phyloP scores from a whole-genome alignment of 92 coral and sea anemone genomes.

The Galaxea fascicularis region DNA sequence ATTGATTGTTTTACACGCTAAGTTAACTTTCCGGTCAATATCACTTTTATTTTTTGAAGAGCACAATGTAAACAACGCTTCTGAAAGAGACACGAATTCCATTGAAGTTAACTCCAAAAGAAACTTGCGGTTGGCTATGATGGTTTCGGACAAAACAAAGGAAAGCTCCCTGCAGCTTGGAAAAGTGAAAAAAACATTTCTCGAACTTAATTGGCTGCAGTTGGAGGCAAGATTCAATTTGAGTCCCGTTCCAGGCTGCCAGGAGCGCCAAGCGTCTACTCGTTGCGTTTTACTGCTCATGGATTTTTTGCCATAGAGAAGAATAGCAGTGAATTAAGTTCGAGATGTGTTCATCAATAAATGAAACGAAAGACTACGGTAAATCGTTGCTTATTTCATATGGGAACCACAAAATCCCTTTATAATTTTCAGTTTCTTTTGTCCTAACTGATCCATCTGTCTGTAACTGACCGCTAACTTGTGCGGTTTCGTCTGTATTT shows the following conservation, averaged over 20 bases:
- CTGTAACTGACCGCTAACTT: background rate
- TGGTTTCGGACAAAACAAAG: background rate
- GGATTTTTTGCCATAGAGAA: background rate
- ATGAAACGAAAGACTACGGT: background rate
- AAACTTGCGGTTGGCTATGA: background rate
- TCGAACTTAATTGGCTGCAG: background rate
- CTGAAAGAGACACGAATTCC: slow-evolving; percentile 19
- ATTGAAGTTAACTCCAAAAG: slow-evolving; percentile 46
- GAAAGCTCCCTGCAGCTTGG: background rate
- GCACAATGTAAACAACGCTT: slow-evolving; percentile 17
- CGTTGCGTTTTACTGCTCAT: background rate
- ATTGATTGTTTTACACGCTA: slow-evolving; percentile 21
- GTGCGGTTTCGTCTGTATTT: background rate
- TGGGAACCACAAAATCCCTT: background rate
- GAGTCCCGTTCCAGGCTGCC: background rate
- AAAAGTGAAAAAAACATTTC: background rate
- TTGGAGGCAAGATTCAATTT: background rate
- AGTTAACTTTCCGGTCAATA: slow-evolving; percentile 33
- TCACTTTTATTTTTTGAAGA: slow-evolving; percentile 28
- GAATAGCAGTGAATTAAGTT: background rate
- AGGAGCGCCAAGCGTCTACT: background rate
- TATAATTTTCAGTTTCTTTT: background rate
- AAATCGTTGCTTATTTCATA: background rate
- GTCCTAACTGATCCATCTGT: background rate
- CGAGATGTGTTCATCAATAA: background rate